These are phyloP conservation scores for Leptopterna dolabrata DNA, from an alignment of 2,888 invertebrate genomes.

Conservation along the genomic window DNA sequence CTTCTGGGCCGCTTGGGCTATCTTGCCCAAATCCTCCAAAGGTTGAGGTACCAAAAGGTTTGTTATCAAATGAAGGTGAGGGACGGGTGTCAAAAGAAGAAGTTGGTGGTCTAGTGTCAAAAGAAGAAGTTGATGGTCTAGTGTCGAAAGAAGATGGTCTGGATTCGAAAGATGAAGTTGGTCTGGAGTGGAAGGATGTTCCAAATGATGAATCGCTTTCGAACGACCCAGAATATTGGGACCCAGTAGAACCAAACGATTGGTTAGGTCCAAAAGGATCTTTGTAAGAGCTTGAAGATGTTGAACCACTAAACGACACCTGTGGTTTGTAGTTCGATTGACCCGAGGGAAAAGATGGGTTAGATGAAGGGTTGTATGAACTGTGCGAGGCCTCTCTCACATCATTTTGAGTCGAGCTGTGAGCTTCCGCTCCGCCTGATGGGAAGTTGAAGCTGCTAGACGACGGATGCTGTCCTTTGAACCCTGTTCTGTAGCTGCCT, in stretches of 20 bases:
- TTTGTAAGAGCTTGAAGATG: slow-evolving; percentile 13
- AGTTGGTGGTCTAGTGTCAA: not conserved
- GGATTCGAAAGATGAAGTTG: not conserved
- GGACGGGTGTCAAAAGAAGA: not conserved
- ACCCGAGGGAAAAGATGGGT: slow-evolving; percentile 25
- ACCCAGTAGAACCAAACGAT: not conserved
- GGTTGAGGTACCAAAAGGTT: not conserved
- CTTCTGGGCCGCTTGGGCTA: not conserved
- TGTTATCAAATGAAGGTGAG: not conserved
- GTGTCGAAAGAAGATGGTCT: not conserved
- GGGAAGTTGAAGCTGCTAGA: slow-evolving; percentile 53
- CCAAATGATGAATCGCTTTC: not conserved
- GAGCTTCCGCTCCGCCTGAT: slow-evolving; percentile 45
- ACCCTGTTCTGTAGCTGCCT: slow-evolving; percentile 49
- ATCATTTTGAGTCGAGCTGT: slow-evolving; percentile 19
- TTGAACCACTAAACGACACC: not conserved
- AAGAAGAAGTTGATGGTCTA: not conserved
- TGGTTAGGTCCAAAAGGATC: slow-evolving; percentile 2
- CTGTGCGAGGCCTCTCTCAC: not conserved
- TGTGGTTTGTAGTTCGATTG: slow-evolving; percentile 1
- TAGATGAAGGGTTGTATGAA: slow-evolving; percentile 20
- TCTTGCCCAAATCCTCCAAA: slow-evolving; percentile 17
- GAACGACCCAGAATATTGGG: not conserved
- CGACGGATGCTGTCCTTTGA: slow-evolving; percentile 43
- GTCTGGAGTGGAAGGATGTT: slow-evolving; percentile 13